Evolutionary conservation across 1,140 invertebrate species (phyloP).

Genomic region (roundworm (Caenorhabditis elegans)): DNA sequence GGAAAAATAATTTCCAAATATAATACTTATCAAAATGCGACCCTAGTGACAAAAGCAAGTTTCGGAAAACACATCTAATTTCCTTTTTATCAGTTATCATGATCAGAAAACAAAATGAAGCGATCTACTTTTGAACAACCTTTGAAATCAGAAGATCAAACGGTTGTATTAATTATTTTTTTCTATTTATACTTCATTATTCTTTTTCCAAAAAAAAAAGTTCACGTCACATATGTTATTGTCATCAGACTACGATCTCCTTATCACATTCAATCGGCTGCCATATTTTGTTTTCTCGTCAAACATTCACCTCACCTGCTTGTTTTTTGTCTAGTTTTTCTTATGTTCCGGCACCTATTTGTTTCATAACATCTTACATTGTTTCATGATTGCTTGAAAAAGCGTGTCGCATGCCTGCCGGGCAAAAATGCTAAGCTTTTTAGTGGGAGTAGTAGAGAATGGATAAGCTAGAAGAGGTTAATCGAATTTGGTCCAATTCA

Average conservation of each 20-base stretch:
- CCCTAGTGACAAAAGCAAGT: too few species aligned
- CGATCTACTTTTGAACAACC: too few species aligned
- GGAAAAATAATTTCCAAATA: too few species aligned
- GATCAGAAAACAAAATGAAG: too few species aligned
- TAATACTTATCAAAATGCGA: too few species aligned
- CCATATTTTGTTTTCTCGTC: slow-evolving; percentile 6
- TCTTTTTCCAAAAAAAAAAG: not conserved
- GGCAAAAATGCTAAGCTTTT: not conserved
- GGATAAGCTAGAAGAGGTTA: slow-evolving; percentile 25
- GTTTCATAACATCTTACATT: not conserved
- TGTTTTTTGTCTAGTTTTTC: not conserved
- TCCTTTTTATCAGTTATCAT: too few species aligned
- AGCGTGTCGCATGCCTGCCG: not conserved
- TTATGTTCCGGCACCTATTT: not conserved
- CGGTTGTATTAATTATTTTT: not conserved
- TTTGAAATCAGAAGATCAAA: slow-evolving; percentile 15
- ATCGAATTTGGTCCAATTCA: slow-evolving; percentile 23
- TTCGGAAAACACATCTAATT: too few species aligned
- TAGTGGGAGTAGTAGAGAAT: not conserved
- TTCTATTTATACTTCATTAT: not conserved
- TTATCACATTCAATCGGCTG: not conserved
- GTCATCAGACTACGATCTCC: not conserved
- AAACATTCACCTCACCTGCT: not conserved
- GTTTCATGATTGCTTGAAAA: not conserved
- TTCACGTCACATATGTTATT: slow-evolving; percentile 12